Base-by-base conservation (phyloP, 1,140 invertebrate genomes). In the Patella vulgata region DNA sequence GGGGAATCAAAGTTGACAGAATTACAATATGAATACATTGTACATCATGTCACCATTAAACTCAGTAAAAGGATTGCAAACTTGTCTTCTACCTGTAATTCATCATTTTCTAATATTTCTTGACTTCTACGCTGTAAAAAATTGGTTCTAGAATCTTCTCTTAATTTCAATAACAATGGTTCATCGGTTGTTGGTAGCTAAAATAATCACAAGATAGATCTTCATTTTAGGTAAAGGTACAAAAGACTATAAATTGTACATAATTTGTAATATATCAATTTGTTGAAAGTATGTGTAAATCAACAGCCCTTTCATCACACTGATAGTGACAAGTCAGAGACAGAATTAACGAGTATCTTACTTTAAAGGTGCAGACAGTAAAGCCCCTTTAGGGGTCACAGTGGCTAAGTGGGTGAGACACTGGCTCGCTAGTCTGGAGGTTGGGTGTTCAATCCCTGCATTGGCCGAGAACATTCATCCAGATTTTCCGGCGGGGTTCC, bases 61-160 rank as follows among this genome's bases (percentile, higher is more conserved):
- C n/a, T n/a, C n/a, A n/a, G n/a, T n/a, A n/a, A n/a, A n/a, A n/a
- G n/a, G n/a, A n/a, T n/a, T n/a, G n/a, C n/a, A n/a, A n/a, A n/a
- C n/a, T n/a, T n/a, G n/a, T n/a, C n/a, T n/a, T 53, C 53, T 71
- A 88, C 87, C 81, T 93, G 93, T 33, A 97, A 80, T 83, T 97
- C 95, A 73, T 91, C 90, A 81, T 94, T 93, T 81, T 95, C 91
- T 23, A 96, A 80, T 8, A 96, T 84, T 75, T 94, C 90, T 68
- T 90, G 88, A 61, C 91, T 94, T 79, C 91, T 89, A 75, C 92
- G 89, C 84, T 96, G 91, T 25, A 97, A 80, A 80, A 96, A 93
- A 47, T 92, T 86, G 12, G 93, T 91, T 74, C 93, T 84, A 59
- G 31, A 71, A 77, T 96, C 93, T 82, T 94, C 93, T 46, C 92